A percentile compares a stretch with the other conserved stretches of the same genome.
Conservation (phyloP, 2,113 vertebrate species). For the Pleuronectes platessa region DNA sequence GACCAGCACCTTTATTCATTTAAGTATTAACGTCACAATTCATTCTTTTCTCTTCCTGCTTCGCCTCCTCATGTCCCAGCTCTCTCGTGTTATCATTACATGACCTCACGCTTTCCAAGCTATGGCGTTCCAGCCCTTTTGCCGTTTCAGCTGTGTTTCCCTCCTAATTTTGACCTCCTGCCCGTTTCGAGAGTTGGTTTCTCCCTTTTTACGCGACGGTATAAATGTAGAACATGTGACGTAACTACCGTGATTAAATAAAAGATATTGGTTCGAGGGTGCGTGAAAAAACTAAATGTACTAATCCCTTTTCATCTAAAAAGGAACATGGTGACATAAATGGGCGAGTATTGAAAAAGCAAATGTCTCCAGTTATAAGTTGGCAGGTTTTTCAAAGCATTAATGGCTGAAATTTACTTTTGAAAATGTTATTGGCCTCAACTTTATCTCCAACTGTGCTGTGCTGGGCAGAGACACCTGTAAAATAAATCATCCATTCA, state of each 20-base stretch:
- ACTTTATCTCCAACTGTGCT: no score
- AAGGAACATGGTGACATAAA: background rate
- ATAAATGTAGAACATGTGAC: background rate
- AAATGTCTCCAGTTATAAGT: constrained; percentile 2
- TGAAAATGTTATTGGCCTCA: no score
- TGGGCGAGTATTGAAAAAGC: background rate
- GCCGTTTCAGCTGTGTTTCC: background rate
- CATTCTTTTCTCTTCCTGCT: no score
- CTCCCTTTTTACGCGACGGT: background rate
- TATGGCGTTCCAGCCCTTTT: no score
- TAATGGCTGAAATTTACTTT: background rate
- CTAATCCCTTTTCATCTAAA: background rate
- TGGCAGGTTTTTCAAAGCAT: background rate
- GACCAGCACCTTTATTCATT: no score
- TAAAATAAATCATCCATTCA: no score
- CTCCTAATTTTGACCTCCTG: background rate
- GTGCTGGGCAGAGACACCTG: no score
- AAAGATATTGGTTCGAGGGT: background rate
- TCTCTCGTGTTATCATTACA: background rate
- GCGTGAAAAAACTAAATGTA: background rate
- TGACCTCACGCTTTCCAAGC: no score
- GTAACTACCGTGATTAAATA: background rate
- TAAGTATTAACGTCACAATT: no score
- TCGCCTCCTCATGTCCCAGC: background rate
- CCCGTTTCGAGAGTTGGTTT: background rate